Evolutionary conservation across 2,113 vertebrate genomes (phyloP).

Genomic region (Platysteira castanea): DNA sequence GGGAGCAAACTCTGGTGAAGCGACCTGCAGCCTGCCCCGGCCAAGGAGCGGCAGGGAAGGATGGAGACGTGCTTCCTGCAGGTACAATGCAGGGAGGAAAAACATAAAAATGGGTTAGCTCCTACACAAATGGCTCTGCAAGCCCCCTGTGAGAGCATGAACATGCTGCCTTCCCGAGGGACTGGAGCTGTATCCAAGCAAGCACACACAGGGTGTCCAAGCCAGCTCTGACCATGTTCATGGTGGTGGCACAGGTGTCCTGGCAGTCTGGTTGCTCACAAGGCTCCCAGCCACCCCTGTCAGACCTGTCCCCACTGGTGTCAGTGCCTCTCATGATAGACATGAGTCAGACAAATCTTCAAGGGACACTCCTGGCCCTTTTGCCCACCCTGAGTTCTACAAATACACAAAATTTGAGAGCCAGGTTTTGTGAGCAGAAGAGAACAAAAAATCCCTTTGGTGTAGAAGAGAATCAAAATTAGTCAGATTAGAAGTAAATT

Average conservation of each 20-base stretch:
- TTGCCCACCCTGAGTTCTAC: neutral
- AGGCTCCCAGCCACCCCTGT: neutral
- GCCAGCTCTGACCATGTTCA: rapidly evolving
- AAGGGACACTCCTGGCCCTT: neutral
- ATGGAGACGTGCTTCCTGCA: rapidly evolving
- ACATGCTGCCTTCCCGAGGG: neutral
- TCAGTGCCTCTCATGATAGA: neutral
- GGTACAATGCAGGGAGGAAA: neutral
- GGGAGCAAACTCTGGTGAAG: neutral
- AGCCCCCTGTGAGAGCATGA: rapidly evolving
- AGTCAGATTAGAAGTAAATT: neutral
- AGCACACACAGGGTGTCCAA: no score
- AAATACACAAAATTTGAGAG: neutral
- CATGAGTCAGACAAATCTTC: neutral
- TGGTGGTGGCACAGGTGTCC: neutral
- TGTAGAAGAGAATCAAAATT: neutral
- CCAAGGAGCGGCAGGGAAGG: neutral
- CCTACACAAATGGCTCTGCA: neutral
- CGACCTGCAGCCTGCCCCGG: neutral
- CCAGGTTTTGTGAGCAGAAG: neutral
- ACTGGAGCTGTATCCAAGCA: neutral
- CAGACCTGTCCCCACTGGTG: neutral
- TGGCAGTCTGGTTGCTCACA: neutral
- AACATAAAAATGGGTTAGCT: neutral
- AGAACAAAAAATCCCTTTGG: neutral